A percentile compares a stretch with the other conserved stretches of the same genome.
These are phyloP conservation scores for Noturus placidus DNA, from an alignment of 2,113 vertebrate genomes.

Conservation along the genomic window DNA sequence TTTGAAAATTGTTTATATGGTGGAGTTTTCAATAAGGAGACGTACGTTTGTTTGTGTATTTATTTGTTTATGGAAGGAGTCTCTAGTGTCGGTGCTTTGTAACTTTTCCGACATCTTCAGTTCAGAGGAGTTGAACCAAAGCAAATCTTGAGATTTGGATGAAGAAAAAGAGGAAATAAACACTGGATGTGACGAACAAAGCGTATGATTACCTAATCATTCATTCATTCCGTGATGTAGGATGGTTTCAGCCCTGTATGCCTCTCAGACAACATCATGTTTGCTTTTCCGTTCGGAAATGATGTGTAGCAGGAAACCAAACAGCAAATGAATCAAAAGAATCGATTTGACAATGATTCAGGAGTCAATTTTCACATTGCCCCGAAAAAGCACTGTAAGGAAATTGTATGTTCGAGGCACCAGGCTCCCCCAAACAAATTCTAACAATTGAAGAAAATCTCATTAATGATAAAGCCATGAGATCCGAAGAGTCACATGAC, in stretches of 20 bases:
- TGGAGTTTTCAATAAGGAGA: neutral
- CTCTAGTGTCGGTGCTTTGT: neutral
- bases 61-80: neutral
- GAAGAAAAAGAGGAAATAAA: neutral
- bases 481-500: neutral
- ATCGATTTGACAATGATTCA: no score
- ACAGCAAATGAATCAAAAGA: neutral
- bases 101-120: neutral
- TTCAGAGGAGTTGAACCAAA: neutral
- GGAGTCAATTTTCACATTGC: no score
- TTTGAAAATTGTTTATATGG: neutral
- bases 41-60: no score
- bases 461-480: neutral
- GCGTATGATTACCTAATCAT: neutral
- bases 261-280: neutral
- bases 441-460: neutral
- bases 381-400: no score
- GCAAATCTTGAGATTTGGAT: neutral
- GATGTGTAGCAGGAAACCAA: neutral
- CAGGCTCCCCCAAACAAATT: neutral
- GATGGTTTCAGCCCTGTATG: neutral
- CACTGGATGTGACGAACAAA: neutral
- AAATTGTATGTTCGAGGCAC: neutral
- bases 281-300: neutral
- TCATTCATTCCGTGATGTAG: neutral